phyloP scores from a whole-genome alignment of 2,888 invertebrate species.

The Cremastobaeus sp. region DNA sequence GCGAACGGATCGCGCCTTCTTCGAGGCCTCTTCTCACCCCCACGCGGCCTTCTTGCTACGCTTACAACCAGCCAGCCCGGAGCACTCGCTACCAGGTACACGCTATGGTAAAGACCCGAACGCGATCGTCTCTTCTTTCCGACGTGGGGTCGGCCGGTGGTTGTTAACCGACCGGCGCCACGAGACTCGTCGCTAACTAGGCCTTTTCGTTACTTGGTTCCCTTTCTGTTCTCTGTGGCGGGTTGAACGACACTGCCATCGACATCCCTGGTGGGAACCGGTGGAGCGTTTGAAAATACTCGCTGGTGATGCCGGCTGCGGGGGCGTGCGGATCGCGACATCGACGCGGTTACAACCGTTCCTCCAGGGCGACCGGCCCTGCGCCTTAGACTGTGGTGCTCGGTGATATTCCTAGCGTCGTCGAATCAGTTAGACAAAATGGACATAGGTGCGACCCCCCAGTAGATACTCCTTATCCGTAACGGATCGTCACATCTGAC shows the following conservation, averaged over 20 bases:
- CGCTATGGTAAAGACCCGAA: no score
- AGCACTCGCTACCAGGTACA: no score
- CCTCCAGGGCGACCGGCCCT: conserved; percentile 54
- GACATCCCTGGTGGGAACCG: conserved; percentile 11
- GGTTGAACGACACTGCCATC: conserved; percentile 49
- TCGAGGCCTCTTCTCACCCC: conserved; percentile 41
- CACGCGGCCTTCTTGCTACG: conserved; percentile 54
- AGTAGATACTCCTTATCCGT: neutral
- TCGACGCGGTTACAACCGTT: conserved; percentile 50
- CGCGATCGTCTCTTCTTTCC: no score
- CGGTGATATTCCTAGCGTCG: conserved; percentile 60
- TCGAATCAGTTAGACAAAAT: conserved; percentile 51
- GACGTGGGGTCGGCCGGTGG: no score
- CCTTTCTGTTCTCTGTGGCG: conserved; percentile 6
- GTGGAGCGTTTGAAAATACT: conserved; percentile 14
- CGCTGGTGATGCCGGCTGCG: neutral
- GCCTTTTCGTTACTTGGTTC: conserved; percentile 6
- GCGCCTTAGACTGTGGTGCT: conserved; percentile 61
- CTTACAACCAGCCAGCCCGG: conserved; percentile 52
- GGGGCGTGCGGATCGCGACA: conserved; percentile 6
- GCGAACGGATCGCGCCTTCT: conserved; percentile 52
- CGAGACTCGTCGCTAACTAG: neutral
- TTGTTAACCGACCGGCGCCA: no score
- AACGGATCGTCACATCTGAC: conserved; percentile 1
- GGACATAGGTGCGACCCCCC: conserved; percentile 53